These are phyloP conservation scores for Furnarius figulus DNA, from an alignment of 2,113 vertebrate genomes.

Conservation along the genomic window DNA sequence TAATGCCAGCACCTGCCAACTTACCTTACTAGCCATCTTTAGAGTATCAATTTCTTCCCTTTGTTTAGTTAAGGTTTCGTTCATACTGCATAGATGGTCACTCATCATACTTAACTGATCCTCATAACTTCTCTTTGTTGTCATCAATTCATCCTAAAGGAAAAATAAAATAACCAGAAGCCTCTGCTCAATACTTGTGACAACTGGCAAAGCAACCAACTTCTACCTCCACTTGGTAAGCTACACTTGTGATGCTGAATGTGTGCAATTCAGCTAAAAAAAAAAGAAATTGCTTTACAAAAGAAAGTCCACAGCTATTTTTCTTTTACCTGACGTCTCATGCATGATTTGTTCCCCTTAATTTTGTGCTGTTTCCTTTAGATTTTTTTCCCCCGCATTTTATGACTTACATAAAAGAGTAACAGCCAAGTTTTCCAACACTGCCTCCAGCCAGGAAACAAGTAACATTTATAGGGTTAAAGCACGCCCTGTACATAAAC, in stretches of 20 bases:
- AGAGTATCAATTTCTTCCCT: constrained; percentile 95
- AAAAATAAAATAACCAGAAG: neutral
- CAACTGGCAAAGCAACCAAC: neutral
- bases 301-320: neutral
- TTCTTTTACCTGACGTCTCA: neutral
- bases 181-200: neutral
- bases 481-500: neutral
- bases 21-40: constrained; percentile 91
- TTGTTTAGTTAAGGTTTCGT: constrained; percentile 95
- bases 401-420: neutral
- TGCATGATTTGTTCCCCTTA: neutral
- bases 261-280: neutral
- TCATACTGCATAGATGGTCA: constrained; percentile 98
- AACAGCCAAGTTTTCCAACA: neutral
- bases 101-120: constrained; percentile 99
- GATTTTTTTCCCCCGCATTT: neutral
- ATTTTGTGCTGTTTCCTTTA: neutral
- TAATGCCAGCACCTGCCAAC: neutral
- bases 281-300: neutral
- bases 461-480: neutral
- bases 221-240: neutral
- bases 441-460: neutral
- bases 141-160: constrained; percentile 91
- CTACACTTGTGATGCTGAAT: neutral
- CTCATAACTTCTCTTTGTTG: constrained; percentile 96